A percentile compares a stretch with the other conserved stretches of the same genome.
phyloP scores from a whole-genome alignment of 2,888 invertebrate genomes.

The Sphaerolaimus hirsutus region DNA sequence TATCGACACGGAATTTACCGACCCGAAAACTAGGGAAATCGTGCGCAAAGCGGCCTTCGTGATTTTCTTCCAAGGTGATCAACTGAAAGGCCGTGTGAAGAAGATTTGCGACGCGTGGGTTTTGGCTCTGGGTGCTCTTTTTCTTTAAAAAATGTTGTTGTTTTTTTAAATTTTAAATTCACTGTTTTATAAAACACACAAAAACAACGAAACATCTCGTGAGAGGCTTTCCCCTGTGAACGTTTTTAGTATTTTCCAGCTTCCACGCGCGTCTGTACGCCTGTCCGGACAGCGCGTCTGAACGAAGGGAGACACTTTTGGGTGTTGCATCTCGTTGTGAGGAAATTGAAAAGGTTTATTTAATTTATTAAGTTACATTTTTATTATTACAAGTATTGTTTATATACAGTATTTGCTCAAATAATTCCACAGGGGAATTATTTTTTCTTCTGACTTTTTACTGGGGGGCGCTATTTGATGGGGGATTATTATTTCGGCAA shows the following conservation, averaged over 20 bases:
- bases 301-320: conserved; percentile 81
- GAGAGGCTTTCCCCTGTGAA: no score
- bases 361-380: neutral
- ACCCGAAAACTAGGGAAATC: conserved; percentile 69
- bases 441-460: no score
- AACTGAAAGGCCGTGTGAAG: conserved; percentile 73
- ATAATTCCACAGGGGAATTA: no score
- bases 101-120: conserved; percentile 80
- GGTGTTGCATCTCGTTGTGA: conserved; percentile 90
- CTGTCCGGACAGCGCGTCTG: conserved; percentile 81
- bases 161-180: no score
- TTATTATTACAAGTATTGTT: no score
- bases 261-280: conserved; percentile 90
- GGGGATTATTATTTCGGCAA: no score
- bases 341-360: conserved; percentile 47
- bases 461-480: no score
- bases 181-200: no score
- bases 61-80: conserved; percentile 58
- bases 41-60: conserved; percentile 79
- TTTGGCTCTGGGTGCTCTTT: no score
- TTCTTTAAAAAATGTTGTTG: no score
- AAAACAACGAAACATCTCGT: no score
- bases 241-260: conserved; percentile 10
- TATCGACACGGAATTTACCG: conserved; percentile 66
- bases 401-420: no score